phyloP scores from a whole-genome alignment of 2,888 invertebrate genomes.

The Oscheius sp. region DNA sequence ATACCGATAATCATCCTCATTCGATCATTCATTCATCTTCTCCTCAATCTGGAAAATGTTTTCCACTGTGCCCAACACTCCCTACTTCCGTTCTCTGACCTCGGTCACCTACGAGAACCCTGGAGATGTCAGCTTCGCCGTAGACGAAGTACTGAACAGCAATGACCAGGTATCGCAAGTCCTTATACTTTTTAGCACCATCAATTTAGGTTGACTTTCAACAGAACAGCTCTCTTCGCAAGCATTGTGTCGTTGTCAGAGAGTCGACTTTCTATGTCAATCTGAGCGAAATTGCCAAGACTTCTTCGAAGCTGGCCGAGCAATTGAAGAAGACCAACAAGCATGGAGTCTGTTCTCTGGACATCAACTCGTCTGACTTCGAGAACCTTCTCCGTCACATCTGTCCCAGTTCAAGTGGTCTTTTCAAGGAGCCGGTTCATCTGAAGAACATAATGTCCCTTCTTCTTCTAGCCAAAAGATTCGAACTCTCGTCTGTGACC shows the following conservation, averaged over 20 bases:
- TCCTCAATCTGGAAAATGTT: background rate
- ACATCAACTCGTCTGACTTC: background rate
- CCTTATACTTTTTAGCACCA: no score
- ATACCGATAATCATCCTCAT: no score
- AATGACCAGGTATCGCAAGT: background rate
- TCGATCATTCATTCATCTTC: no score
- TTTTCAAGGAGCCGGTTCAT: background rate
- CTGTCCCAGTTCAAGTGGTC: slow-evolving; percentile 1
- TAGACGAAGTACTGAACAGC: background rate
- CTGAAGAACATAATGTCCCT: background rate
- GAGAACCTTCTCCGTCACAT: slow-evolving; percentile 8
- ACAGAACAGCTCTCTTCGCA: background rate
- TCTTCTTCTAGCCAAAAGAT: background rate
- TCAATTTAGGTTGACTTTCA: background rate
- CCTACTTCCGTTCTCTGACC: background rate
- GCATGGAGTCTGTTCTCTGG: background rate
- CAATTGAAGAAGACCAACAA: background rate
- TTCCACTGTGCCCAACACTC: background rate
- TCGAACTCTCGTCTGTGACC: background rate
- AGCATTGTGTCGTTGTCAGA: background rate
- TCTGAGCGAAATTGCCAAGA: background rate
- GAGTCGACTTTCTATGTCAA: background rate
- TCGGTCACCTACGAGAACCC: no score
- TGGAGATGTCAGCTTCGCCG: background rate
- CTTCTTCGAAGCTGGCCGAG: background rate